phyloP scores from a whole-genome alignment of 2,888 invertebrate species.

The Eilema depressum region DNA sequence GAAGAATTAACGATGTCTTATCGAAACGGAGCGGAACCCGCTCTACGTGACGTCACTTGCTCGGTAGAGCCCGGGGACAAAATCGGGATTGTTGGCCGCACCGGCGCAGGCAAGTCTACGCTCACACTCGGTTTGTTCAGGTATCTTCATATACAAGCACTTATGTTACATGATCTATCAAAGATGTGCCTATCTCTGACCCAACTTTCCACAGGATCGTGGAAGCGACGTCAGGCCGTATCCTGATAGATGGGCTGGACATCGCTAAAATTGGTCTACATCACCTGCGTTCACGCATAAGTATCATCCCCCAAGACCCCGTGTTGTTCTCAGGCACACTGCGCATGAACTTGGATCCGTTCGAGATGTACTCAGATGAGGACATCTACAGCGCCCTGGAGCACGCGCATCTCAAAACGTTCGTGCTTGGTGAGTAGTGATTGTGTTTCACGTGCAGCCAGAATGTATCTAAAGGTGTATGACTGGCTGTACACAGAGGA shows the following conservation, averaged over 20 bases:
- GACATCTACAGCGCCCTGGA: constrained; percentile 96
- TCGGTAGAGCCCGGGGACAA: constrained; percentile 94
- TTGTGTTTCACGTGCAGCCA: neutral
- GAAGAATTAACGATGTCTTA: constrained; percentile 94
- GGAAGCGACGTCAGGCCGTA: constrained; percentile 93
- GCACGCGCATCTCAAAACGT: constrained; percentile 95
- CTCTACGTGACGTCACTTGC: constrained; percentile 93
- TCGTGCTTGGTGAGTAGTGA: constrained; percentile 88
- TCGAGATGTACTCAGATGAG: constrained; percentile 91
- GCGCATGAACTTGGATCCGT: constrained; percentile 97
- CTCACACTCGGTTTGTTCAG: constrained; percentile 94
- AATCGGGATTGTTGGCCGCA: constrained; percentile 95
- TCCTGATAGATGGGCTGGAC: constrained; percentile 94
- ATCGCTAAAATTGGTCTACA: constrained; percentile 94
- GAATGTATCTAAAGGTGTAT: no score
- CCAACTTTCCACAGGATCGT: constrained; percentile 71
- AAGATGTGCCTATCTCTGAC: neutral
- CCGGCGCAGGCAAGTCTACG: constrained; percentile 97
- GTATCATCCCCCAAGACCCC: constrained; percentile 97
- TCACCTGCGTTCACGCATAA: constrained; percentile 93
- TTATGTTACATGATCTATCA: neutral
- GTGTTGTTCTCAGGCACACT: constrained; percentile 97
- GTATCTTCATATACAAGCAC: constrained; percentile 6
- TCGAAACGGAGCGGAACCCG: constrained; percentile 95
- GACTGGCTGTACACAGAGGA: no score